A percentile compares a stretch with the other conserved stretches of the same genome.
Conservation (phyloP, 2,888 invertebrate genomes). For the Cerceris ruficornis region DNA sequence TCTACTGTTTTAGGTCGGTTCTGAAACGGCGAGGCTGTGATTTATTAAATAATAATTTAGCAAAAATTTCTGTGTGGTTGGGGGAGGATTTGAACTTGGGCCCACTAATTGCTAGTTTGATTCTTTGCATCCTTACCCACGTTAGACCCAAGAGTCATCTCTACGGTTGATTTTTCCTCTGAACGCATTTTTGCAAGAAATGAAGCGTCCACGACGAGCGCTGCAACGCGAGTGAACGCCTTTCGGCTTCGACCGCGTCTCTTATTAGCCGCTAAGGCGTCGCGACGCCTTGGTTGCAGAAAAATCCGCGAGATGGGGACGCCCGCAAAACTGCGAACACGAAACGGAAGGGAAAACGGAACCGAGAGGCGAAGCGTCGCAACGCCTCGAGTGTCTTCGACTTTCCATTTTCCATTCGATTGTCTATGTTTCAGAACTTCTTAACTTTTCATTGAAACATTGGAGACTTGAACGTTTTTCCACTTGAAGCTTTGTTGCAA, state of each 20-base stretch:
- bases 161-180: background rate
- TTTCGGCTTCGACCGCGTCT: conserved; percentile 51
- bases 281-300: conserved; percentile 77
- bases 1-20: too few species aligned
- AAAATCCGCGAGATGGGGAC: conserved; percentile 80
- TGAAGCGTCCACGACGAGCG: conserved; percentile 32
- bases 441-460: too few species aligned
- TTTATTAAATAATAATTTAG: too few species aligned
- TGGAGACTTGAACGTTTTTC: too few species aligned
- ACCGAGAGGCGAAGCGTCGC: conserved; percentile 25
- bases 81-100: too few species aligned
- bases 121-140: too few species aligned
- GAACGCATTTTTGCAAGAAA: background rate
- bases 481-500: too few species aligned
- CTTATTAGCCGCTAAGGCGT: conserved; percentile 78
- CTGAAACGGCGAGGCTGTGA: too few species aligned
- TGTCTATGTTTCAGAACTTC: too few species aligned
- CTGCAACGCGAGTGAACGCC: conserved; percentile 56
- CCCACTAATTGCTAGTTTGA: too few species aligned
- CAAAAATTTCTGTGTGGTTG: too few species aligned
- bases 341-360: conserved; percentile 39
- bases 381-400: conserved; percentile 27
- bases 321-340: conserved; percentile 58
- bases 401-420: background rate
- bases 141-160: too few species aligned